These are phyloP conservation scores for Lota lota DNA, from an alignment of 2,113 vertebrate genomes.

Conservation along the genomic window DNA sequence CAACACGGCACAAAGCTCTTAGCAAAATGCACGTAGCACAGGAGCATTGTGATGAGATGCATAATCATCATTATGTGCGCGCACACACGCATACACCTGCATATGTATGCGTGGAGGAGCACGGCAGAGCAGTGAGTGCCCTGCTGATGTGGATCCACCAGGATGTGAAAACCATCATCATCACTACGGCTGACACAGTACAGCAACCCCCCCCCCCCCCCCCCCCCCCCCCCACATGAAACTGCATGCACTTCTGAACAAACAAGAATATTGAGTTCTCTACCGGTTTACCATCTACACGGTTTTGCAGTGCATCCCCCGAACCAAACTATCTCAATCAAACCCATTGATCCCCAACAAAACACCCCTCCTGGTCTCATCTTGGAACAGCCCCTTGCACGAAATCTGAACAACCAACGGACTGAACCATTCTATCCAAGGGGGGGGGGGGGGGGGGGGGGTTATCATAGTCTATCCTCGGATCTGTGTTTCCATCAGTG, in stretches of 20 bases:
- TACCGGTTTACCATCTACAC: neutral
- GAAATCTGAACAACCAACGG: conserved; percentile 25
- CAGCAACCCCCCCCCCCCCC: too few species aligned
- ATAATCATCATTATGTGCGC: too few species aligned
- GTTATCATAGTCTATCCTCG: conserved; percentile 62
- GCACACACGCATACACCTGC: too few species aligned
- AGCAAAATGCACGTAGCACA: too few species aligned
- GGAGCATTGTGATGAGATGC: too few species aligned
- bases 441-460: conserved; percentile 50
- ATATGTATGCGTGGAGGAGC: too few species aligned
- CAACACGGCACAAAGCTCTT: too few species aligned
- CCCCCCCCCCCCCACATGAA: too few species aligned
- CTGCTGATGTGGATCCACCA: too few species aligned
- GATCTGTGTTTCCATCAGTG: conserved; percentile 64
- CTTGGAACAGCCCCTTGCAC: conserved; percentile 4
- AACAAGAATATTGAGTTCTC: conserved; percentile 4
- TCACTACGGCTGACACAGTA: too few species aligned
- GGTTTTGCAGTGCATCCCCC: conserved; percentile 1
- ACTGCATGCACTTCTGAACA: neutral
- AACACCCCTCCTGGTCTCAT: conserved; percentile 4
- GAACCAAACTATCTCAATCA: conserved; percentile 15
- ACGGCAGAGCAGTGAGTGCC: too few species aligned
- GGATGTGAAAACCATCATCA: too few species aligned
- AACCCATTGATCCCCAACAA: conserved; percentile 15
- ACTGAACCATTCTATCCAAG: conserved; percentile 28